Base-by-base conservation (phyloP, 2,113 vertebrate species). In the Pelobates fuscus region DNA sequence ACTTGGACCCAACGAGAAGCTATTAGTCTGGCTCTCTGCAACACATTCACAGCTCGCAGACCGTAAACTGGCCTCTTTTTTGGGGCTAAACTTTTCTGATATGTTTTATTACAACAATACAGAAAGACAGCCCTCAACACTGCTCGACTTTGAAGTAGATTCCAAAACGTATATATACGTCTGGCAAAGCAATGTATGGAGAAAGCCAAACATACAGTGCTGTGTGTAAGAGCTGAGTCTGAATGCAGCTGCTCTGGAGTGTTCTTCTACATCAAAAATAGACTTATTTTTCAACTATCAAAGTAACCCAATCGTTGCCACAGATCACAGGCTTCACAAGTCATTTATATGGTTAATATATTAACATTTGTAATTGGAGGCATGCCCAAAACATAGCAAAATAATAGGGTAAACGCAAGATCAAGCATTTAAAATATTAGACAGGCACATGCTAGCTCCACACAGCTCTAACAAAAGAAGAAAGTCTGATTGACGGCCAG, bases 161-260 rank as follows among this genome's bases (percentile, higher is more conserved):
- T 66, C 37, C 63, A 66, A 17, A 21, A 24, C 18, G 37, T 44
- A 24, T 46, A 46, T 20, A 66, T 46, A 43, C 32, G 32, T 21
- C 63, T 66, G 37, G 63, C 63, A 66, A 37, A 18, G 21, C 1
- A 10, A 12, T 8, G 18, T 6, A 11, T 24, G 21, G 15, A 20
- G 2, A n/a, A n/a, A 18, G 21, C 63, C 63, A 66, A 66, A 25
- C 43, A 66, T 66, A 44, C 32, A 66, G 43, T n/a, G 41, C 12
- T 44, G 63, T 46, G 41, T 66, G 41, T 43, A 46, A 46, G 14
- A 66, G 15, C 23, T 25, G 41, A 20, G 29, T 30, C 59, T 30
- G n/a, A 21, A 17, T 10, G 37, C 30, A 29, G 11, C 61, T 15
- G 26, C 37, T 26, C 5, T 5, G 10, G 5, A 37, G 10, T 37